These are phyloP conservation scores for Peromyscus nudipes DNA, from an alignment of 2,797 vertebrate genomes.

Conservation along the genomic window DNA sequence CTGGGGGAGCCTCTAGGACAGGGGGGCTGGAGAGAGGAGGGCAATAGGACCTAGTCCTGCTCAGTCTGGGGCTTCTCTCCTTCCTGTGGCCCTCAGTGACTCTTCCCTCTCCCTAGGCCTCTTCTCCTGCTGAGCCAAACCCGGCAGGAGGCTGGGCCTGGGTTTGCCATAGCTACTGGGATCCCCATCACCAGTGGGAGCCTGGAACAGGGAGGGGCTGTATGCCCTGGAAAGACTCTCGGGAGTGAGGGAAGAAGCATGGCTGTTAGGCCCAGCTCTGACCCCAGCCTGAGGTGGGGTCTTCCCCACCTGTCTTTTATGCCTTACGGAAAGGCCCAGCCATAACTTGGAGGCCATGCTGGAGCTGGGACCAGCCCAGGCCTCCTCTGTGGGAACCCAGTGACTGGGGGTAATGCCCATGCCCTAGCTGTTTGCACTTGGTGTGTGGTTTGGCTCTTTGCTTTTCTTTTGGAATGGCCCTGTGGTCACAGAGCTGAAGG, in stretches of 20 bases:
- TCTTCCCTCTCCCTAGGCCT: neutral
- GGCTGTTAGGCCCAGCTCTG: neutral
- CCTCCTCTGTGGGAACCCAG: conserved; percentile 60
- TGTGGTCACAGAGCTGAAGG: neutral
- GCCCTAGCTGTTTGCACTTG: conserved; percentile 80
- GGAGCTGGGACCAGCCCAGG: neutral
- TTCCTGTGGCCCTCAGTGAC: conserved; percentile 38
- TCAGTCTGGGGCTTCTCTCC: conserved; percentile 77
- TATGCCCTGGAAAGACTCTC: neutral
- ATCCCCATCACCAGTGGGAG: neutral
- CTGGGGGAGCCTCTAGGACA: conserved; percentile 94
- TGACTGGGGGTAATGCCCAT: neutral
- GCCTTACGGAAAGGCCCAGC: conserved; percentile 86
- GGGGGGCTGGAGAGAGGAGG: neutral
- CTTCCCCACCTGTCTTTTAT: conserved; percentile 77
- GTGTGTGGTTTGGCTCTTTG: conserved; percentile 80
- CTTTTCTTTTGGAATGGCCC: conserved; percentile 62
- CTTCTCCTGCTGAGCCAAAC: conserved; percentile 48
- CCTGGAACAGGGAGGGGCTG: neutral
- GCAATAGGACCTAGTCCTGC: neutral
- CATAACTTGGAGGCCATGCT: conserved; percentile 74
- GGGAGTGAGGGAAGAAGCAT: conserved; percentile 48
- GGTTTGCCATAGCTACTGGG: conserved; percentile 24
- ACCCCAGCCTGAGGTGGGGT: conserved; percentile 54
- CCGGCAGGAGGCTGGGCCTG: conserved; percentile 61